Evolutionary conservation across 2,113 vertebrate genomes (phyloP).

Genomic region (Silurus meridionalis): DNA sequence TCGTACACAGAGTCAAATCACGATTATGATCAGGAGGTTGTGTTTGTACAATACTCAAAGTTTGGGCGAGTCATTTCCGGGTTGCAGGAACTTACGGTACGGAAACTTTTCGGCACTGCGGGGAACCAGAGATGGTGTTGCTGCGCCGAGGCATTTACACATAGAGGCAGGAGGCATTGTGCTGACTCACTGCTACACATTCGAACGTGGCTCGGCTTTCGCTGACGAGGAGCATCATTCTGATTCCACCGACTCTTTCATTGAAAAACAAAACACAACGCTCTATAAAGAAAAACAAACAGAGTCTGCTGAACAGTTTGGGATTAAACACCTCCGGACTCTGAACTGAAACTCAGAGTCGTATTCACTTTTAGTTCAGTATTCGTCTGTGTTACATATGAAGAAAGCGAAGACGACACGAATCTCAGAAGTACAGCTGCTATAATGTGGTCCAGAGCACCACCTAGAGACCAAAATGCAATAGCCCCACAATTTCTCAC

Average conservation of each 20-base stretch:
- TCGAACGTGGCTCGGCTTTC: slow-evolving; percentile 41
- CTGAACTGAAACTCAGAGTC: too few species aligned
- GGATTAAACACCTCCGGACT: not conserved
- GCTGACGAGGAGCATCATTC: slow-evolving; percentile 44
- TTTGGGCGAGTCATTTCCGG: not conserved
- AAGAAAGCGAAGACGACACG: not conserved
- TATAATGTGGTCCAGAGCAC: slow-evolving; percentile 24
- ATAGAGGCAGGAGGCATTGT: slow-evolving; percentile 35
- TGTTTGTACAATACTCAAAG: not conserved
- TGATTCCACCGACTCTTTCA: slow-evolving; percentile 30
- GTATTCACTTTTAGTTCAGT: not conserved
- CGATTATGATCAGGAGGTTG: not conserved
- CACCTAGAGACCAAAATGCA: slow-evolving; percentile 8
- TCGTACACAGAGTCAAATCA: too few species aligned
- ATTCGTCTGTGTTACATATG: not conserved
- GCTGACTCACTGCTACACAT: slow-evolving; percentile 55
- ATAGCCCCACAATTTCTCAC: not conserved
- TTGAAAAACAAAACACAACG: slow-evolving; percentile 10
- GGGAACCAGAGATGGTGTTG: slow-evolving; percentile 17
- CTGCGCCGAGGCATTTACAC: slow-evolving; percentile 38
- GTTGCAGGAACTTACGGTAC: too few species aligned
- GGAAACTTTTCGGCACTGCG: not conserved
- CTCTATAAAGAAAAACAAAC: not conserved
- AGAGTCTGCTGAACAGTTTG: not conserved
- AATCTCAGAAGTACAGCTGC: not conserved